Base-by-base conservation (phyloP, 30 jellyfish, hydroid and myxozoan genomes). In the Hydra vulgaris region DNA sequence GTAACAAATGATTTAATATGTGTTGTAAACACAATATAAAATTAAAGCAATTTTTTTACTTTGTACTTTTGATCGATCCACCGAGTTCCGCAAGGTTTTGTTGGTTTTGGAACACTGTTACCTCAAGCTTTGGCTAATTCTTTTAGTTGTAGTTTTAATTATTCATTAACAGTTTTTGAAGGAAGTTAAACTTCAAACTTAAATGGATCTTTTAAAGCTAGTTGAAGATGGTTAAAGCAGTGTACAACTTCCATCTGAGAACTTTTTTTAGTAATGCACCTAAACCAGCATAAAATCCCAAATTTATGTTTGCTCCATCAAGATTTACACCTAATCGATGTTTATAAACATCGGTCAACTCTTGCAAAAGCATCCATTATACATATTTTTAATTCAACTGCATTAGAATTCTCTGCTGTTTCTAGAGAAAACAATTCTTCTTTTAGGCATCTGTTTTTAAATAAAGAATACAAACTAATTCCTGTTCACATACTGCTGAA, bases 171-270 rank as follows among this genome's bases (percentile, higher is more conserved):
- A n/a, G n/a, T 81, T 27, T 8, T 54, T 1, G 66, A 70, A 81
- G 0, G 71, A 55, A 18, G 70, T 22, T 26, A 22, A 81, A 1
- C 53, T 15, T 52, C 0, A 21, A 71, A 55, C 15, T 73, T 54
- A 26, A 71, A 81, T 16, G 87, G 67, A 52, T 81, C 88, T 53
- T 81, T 68, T 18, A 72, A 26, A 7, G 88, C 88, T 17, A 81
- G 56, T 69, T 81, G 27, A 23, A 81, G 89, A 69, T 81, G 89
- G 76, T 81, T 81, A 26, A 81, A 81, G 56, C 87, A 81, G 54
- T 81, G 89, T 19, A 81, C 55, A 16, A 81, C 77, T 21, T 72
- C 70, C 20, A 81, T 87, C 87, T 85, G 71, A 25, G 89, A 53
- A 25, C 73, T 17, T 7, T 23, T 77, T 73, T 40, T 25, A 81